Conservation (phyloP, 2,888 invertebrate genomes). For the Cylindroiulus punctatus region DNA sequence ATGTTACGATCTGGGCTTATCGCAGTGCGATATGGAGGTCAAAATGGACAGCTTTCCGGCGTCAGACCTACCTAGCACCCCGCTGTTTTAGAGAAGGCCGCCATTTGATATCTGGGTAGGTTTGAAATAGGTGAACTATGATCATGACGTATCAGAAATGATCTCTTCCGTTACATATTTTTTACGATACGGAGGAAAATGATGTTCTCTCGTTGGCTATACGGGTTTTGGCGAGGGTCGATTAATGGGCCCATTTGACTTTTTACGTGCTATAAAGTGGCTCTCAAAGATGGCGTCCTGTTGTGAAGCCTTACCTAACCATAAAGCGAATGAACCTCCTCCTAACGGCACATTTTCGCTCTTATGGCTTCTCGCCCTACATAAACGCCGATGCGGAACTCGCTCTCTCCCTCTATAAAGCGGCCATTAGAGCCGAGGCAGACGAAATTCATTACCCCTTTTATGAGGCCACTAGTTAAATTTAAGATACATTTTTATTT, state of each 20-base stretch:
- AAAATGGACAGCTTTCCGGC: not conserved
- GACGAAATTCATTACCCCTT: constrained; percentile 51
- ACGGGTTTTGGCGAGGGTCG: constrained; percentile 26
- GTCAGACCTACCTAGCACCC: not conserved
- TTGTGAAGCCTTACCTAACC: constrained; percentile 31
- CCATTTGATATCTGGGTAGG: not conserved
- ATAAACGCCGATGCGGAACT: constrained; percentile 42
- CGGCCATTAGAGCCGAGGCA: constrained; percentile 43
- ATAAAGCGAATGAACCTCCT: constrained; percentile 45
- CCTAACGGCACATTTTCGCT: constrained; percentile 41
- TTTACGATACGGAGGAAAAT: not conserved
- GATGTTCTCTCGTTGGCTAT: not conserved
- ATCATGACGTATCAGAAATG: not conserved
- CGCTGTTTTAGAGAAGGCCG: not conserved
- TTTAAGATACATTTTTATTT: constrained; percentile 51
- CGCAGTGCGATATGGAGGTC: not conserved
- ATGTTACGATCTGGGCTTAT: not conserved
- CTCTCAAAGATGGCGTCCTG: constrained; percentile 39
- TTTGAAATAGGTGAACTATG: constrained; percentile 7
- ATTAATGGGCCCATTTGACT: constrained; percentile 40
- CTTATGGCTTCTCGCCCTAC: constrained; percentile 40
- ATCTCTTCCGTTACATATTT: not conserved
- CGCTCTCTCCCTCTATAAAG: constrained; percentile 40
- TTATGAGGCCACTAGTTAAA: constrained; percentile 52
- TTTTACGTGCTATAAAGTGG: constrained; percentile 37